Conservation (phyloP, 2,888 invertebrate species). For the Pardosa pseudoannulata region DNA sequence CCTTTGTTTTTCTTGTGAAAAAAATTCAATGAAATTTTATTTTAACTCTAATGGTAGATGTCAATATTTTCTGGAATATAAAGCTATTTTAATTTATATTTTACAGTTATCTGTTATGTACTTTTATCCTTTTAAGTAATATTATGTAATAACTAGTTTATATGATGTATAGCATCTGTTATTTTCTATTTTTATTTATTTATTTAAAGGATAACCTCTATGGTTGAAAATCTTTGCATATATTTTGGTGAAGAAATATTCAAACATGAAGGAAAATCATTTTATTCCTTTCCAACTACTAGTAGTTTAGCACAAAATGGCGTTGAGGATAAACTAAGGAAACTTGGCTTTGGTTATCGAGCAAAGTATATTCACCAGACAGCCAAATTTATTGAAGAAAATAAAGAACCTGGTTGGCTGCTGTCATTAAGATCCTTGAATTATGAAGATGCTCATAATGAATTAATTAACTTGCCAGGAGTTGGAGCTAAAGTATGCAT, state of each 20-base stretch:
- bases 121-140: background rate
- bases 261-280: conserved; percentile 82
- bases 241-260: conserved; percentile 89
- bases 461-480: conserved; percentile 88
- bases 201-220: conserved; percentile 85
- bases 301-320: conserved; percentile 81
- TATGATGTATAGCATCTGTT: too few species aligned
- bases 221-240: conserved; percentile 92
- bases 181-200: conserved; percentile 24
- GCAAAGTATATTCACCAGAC: conserved; percentile 90
- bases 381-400: conserved; percentile 83
- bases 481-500: conserved; percentile 91
- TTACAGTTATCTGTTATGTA: background rate
- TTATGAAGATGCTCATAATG: conserved; percentile 85
- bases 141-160: too few species aligned
- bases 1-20: too few species aligned
- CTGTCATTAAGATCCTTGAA: conserved; percentile 82
- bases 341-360: conserved; percentile 83
- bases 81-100: background rate
- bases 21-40: too few species aligned
- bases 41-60: too few species aligned
- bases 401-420: conserved; percentile 85
- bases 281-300: conserved; percentile 89
- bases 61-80: too few species aligned
- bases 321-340: conserved; percentile 85